Evolutionary conservation across 1,140 invertebrate species (phyloP).

Genomic region (Aporrectodea caliginosa): DNA sequence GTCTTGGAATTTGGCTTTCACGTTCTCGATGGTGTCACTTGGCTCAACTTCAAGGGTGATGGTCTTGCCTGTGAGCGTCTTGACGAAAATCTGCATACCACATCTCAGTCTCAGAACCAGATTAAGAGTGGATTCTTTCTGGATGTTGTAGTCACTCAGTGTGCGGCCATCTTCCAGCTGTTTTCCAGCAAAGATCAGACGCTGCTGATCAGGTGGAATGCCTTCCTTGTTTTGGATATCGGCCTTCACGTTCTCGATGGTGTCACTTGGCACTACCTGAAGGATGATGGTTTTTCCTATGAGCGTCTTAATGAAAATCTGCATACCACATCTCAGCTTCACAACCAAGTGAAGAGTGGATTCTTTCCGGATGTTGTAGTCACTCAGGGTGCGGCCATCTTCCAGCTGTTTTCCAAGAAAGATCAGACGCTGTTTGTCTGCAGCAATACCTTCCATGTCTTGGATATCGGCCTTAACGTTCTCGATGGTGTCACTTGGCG

Average conservation of each 20-base stretch:
- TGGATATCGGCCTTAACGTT: conserved; percentile 69
- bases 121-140: no score
- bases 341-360: conserved; percentile 66
- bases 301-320: conserved; percentile 72
- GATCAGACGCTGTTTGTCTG: conserved; percentile 58
- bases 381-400: conserved; percentile 70
- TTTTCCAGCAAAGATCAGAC: no score
- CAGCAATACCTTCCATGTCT: conserved; percentile 75
- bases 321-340: conserved; percentile 65
- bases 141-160: no score
- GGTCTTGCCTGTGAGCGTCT: no score
- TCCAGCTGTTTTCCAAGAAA: conserved; percentile 69
- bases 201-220: no score
- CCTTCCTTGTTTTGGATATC: no score
- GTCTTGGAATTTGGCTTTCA: no score
- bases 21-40: no score
- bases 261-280: conserved; percentile 84
- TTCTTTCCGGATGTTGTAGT: conserved; percentile 77
- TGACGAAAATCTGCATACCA: no score
- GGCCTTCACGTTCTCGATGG: conserved; percentile 91
- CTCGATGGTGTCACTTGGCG: conserved; percentile 75
- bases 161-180: no score
- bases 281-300: conserved; percentile 87
- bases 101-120: no score
- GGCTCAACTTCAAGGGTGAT: no score